Conservation (phyloP, 1,140 invertebrate genomes). For the Bicyclus anynana region DNA sequence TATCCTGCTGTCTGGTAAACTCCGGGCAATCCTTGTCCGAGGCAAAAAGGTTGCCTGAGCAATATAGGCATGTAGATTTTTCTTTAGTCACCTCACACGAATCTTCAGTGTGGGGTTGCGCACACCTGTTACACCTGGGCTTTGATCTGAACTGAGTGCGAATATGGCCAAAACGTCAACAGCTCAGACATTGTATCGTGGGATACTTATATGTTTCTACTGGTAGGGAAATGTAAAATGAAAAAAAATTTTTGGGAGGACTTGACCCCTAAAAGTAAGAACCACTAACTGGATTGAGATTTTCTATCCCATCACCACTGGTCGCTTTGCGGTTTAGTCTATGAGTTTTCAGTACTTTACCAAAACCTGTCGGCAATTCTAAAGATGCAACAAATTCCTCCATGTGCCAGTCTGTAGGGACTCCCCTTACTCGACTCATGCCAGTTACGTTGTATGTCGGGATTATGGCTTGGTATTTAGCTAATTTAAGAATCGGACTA, state of each 20-base stretch:
- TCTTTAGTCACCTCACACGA: neutral
- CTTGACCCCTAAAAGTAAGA: no score
- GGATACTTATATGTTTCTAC: neutral
- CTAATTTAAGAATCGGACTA: neutral
- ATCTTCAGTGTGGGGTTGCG: neutral
- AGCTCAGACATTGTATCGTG: neutral
- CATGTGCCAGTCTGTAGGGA: constrained; percentile 19
- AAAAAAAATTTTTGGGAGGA: no score
- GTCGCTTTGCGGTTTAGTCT: constrained; percentile 23
- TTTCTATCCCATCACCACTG: no score
- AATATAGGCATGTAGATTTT: neutral
- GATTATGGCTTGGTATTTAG: constrained; percentile 14
- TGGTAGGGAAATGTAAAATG: constrained; percentile 17
- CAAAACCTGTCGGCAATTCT: constrained; percentile 16
- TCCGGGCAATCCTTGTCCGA: neutral
- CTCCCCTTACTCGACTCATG: constrained; percentile 20
- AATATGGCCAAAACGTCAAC: neutral
- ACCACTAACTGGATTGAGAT: no score
- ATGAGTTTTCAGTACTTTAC: constrained; percentile 19
- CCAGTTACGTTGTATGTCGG: constrained; percentile 9
- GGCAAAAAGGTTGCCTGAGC: neutral
- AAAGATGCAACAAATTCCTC: constrained; percentile 17
- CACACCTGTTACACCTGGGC: neutral
- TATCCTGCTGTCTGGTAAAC: neutral
- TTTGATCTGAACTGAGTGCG: neutral